Evolutionary conservation across 2,113 vertebrate species (phyloP).

Genomic region (Collichthys lucidus): DNA sequence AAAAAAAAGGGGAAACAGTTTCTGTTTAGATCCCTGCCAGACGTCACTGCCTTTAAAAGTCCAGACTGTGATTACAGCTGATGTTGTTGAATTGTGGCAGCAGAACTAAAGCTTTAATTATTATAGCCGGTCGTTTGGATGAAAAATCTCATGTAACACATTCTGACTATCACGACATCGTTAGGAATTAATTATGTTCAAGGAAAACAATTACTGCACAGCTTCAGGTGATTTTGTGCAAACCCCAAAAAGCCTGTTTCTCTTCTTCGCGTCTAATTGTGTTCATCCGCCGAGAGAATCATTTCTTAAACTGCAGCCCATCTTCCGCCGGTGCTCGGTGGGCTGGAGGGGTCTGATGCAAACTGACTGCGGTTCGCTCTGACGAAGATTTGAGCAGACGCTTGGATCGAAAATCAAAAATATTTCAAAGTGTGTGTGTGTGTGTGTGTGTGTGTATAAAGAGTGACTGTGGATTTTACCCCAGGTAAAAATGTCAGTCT

Average conservation of each 20-base stretch:
- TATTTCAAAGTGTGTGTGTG: neutral
- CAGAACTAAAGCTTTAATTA: constrained; percentile 72
- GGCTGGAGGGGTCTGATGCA: constrained; percentile 26
- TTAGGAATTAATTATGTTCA: constrained; percentile 30
- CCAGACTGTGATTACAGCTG: constrained; percentile 70
- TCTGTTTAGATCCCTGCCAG: constrained; percentile 26
- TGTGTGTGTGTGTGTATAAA: neutral
- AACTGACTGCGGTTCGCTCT: constrained; percentile 32
- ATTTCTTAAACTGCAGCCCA: constrained; percentile 1
- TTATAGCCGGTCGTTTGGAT: constrained; percentile 63
- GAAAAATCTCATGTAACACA: constrained; percentile 44
- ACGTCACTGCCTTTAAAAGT: constrained; percentile 50
- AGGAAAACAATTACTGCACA: constrained; percentile 15
- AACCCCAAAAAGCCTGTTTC: neutral
- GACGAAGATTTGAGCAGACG: constrained; percentile 37
- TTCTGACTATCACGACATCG: constrained; percentile 29
- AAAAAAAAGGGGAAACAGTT: constrained; percentile 5
- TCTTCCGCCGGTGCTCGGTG: neutral
- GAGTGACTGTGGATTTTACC: constrained; percentile 79
- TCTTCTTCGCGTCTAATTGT: neutral
- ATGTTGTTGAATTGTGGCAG: constrained; percentile 57
- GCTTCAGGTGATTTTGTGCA: constrained; percentile 12
- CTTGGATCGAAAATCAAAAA: neutral
- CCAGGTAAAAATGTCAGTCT: constrained; percentile 95
- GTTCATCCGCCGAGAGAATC: neutral